Evolutionary conservation across 2,888 invertebrate genomes (phyloP), one percentile per base, ranked within the genome.

Genomic region (Scotopteryx bipunctaria): DNA sequence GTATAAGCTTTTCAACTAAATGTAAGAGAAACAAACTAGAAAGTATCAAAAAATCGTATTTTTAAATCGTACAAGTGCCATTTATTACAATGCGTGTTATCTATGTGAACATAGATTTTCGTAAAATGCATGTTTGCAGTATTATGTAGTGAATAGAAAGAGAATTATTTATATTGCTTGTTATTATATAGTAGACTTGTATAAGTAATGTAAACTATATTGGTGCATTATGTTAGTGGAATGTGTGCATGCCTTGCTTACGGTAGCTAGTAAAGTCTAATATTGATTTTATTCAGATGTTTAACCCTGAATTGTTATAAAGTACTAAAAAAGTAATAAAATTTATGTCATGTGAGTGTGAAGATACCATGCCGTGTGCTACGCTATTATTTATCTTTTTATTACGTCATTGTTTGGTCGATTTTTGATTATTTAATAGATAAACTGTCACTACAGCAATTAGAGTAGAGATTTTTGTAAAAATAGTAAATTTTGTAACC

Each of bases 121-220:
- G 61, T 67, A 69, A 71, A 68, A 66, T 78, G 84, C 83, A 85
- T 81, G 86, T 73, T 68, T 81, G 81, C 84, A 86, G 86, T 86
- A 86, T 85, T 86, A 86, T 77, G 72, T 78, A 78, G 70, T 64
- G 53, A 60, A 66, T 75, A 73, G 66, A 71, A 57, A 45, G 60
- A 48, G 60, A 55, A 67, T 67, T 67, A 69, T 63, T 66, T 63
- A 55, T 70, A 73, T 69, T 64, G 70, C 67, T 71, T 73, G 77
- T 76, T 60, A 48, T 37, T 46, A 46, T 50, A 5, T 11, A 27
- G 27, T 49, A 57, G 38, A 45, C 27, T 40, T 47, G 40, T 48
- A 49, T 14, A 53, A 53, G 37, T 45, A 5, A 23, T n/a, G 9
- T 44, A 45, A 42, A 54, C n/a, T 23, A 49, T 55, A 41, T 40